Conservation (phyloP, 2,888 invertebrate genomes). For the Melinopterus prodromus region DNA sequence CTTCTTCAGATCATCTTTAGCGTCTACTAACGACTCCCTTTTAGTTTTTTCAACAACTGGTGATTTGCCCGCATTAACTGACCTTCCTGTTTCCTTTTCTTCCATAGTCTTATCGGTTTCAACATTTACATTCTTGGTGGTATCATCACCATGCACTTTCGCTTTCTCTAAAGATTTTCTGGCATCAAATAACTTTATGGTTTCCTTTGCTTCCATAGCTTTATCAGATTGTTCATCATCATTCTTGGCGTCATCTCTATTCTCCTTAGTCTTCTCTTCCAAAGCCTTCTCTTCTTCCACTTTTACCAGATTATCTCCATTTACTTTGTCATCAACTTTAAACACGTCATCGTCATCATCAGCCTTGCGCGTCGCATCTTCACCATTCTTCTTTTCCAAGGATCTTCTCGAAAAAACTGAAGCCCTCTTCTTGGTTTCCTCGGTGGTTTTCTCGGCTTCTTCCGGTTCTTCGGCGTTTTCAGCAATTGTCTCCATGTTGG, state of each 20-base stretch:
- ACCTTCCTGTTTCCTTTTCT: neutral
- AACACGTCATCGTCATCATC: slow-evolving; percentile 19
- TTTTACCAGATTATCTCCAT: neutral
- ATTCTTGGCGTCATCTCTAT: slow-evolving; percentile 17
- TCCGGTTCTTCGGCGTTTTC: slow-evolving; percentile 10
- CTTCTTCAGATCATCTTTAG: neutral
- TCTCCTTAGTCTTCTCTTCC: slow-evolving; percentile 26
- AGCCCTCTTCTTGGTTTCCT: neutral
- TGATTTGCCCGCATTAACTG: slow-evolving; percentile 7
- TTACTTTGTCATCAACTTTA: neutral
- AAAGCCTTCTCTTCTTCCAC: slow-evolving; percentile 4
- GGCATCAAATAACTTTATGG: neutral
- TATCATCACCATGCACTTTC: slow-evolving; percentile 6
- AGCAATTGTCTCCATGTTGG: slow-evolving; percentile 15
- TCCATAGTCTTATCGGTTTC: neutral
- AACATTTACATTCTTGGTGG: neutral
- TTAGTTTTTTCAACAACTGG: neutral
- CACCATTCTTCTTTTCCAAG: neutral
- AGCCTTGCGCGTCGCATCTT: neutral
- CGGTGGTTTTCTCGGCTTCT: neutral
- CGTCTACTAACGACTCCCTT: neutral
- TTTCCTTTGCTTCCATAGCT: slow-evolving; percentile 13
- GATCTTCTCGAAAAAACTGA: neutral
- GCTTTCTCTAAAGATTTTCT: slow-evolving; percentile 26
- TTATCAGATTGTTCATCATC: slow-evolving; percentile 22